Evolutionary conservation across 2,797 vertebrate genomes (phyloP).

Genomic region (Stomatorhinus walkeri): DNA sequence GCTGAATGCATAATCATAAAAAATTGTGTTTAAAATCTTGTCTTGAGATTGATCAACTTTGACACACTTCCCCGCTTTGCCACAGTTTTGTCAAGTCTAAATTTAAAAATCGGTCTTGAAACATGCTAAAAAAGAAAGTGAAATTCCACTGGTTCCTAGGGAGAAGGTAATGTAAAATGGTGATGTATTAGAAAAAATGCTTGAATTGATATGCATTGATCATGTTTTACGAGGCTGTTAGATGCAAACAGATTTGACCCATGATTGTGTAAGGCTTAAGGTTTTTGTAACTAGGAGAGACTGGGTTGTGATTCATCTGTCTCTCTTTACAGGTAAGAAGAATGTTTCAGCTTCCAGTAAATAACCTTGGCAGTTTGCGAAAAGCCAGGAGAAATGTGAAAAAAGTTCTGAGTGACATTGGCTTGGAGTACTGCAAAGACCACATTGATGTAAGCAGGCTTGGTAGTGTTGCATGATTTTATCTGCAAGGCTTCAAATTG

Average conservation of each 20-base stretch:
- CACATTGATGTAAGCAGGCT: conserved; percentile 93
- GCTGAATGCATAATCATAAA: background rate
- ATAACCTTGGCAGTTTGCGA: conserved; percentile 98
- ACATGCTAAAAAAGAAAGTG: background rate
- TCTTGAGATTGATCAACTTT: background rate
- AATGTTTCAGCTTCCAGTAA: conserved; percentile 99
- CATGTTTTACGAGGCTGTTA: background rate
- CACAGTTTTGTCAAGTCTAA: background rate
- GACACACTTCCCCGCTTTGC: background rate
- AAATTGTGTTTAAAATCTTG: background rate
- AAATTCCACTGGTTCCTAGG: background rate
- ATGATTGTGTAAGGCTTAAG: background rate
- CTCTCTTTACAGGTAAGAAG: conserved; percentile 69
- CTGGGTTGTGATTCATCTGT: background rate
- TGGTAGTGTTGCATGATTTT: background rate
- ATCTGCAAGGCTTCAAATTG: background rate
- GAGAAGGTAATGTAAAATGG: background rate
- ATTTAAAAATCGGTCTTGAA: background rate
- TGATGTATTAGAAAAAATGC: background rate
- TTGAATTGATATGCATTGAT: background rate
- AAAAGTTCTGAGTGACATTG: conserved; percentile 96
- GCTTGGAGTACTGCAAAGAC: conserved; percentile 96
- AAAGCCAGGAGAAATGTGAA: conserved; percentile 99
- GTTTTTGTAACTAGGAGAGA: background rate
- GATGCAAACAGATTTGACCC: background rate